A percentile compares a stretch with the other conserved stretches of the same genome.
Evolutionary conservation across 2,888 invertebrate genomes (phyloP).

Genomic region (Xylocampa areola): DNA sequence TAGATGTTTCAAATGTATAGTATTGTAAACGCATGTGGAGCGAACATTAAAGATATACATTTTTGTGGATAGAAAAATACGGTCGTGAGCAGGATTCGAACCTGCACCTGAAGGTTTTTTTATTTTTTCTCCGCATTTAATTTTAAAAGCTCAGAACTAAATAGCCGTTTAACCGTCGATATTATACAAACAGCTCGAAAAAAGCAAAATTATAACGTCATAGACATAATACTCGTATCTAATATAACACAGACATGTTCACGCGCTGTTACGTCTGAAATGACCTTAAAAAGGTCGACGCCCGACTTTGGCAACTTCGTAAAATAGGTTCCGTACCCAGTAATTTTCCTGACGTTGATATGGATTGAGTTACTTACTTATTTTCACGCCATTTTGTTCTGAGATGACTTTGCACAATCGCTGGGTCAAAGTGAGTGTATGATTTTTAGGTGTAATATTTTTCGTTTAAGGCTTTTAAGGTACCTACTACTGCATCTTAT

Average conservation of each 20-base stretch:
- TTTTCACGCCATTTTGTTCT: slow-evolving; percentile 36
- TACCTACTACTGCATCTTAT: neutral
- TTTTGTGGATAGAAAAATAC: too few species aligned
- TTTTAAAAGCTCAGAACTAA: slow-evolving; percentile 1
- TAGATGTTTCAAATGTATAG: too few species aligned
- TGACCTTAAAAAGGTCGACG: slow-evolving; percentile 51
- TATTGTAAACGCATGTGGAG: too few species aligned
- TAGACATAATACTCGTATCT: slow-evolving; percentile 41
- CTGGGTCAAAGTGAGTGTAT: slow-evolving; percentile 22
- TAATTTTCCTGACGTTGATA: slow-evolving; percentile 52
- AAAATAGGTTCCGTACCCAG: slow-evolving; percentile 40
- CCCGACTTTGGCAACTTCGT: slow-evolving; percentile 25
- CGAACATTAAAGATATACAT: too few species aligned
- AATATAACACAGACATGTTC: slow-evolving; percentile 45
- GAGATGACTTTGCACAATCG: slow-evolving; percentile 44
- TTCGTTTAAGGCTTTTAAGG: slow-evolving; percentile 13
- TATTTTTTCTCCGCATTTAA: too few species aligned
- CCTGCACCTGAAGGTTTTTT: too few species aligned
- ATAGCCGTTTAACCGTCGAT: slow-evolving; percentile 9
- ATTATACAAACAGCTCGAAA: slow-evolving; percentile 49
- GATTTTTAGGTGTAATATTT: slow-evolving; percentile 20
- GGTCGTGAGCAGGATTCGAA: too few species aligned
- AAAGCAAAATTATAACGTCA: slow-evolving; percentile 42
- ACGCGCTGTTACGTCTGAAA: slow-evolving; percentile 58
- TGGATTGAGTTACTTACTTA: slow-evolving; percentile 48